These are phyloP conservation scores for Eilema depressum DNA, from an alignment of 2,888 invertebrate genomes.

Conservation along the genomic window DNA sequence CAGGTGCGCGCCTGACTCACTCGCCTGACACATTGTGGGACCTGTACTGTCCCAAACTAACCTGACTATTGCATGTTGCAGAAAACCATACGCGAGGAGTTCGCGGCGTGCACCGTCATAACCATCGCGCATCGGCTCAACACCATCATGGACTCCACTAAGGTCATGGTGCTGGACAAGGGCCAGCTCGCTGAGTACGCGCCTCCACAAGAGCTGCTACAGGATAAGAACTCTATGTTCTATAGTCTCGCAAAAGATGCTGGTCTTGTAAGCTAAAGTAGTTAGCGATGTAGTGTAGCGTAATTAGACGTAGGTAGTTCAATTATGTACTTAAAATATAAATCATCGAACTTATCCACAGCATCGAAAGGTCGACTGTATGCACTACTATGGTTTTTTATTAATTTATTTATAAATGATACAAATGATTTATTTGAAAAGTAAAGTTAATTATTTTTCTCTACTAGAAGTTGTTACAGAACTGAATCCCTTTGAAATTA, in stretches of 20 bases:
- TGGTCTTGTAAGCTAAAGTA: conserved; percentile 86
- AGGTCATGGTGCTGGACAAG: conserved; percentile 93
- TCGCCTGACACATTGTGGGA: too few species aligned
- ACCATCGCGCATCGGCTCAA: conserved; percentile 97
- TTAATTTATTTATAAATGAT: neutral
- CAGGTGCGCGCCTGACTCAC: conserved; percentile 61
- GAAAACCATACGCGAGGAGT: conserved; percentile 95
- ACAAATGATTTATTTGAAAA: too few species aligned
- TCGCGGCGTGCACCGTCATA: conserved; percentile 94
- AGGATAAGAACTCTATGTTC: conserved; percentile 82
- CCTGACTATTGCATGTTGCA: conserved; percentile 63
- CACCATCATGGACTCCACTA: conserved; percentile 96
- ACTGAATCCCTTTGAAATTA: conserved; percentile 85
- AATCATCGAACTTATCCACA: too few species aligned
- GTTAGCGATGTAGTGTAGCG: too few species aligned
- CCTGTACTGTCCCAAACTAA: too few species aligned
- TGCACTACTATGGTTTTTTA: neutral
- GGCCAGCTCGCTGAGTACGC: conserved; percentile 93
- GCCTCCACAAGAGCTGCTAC: conserved; percentile 89
- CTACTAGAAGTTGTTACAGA: too few species aligned
- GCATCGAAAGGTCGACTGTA: too few species aligned
- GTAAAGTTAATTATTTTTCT: too few species aligned
- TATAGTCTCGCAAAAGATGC: conserved; percentile 95
- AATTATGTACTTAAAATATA: too few species aligned
- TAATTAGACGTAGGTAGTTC: too few species aligned